Conservation (phyloP, 2,113 vertebrate genomes). For the Alaudala cheleensis region DNA sequence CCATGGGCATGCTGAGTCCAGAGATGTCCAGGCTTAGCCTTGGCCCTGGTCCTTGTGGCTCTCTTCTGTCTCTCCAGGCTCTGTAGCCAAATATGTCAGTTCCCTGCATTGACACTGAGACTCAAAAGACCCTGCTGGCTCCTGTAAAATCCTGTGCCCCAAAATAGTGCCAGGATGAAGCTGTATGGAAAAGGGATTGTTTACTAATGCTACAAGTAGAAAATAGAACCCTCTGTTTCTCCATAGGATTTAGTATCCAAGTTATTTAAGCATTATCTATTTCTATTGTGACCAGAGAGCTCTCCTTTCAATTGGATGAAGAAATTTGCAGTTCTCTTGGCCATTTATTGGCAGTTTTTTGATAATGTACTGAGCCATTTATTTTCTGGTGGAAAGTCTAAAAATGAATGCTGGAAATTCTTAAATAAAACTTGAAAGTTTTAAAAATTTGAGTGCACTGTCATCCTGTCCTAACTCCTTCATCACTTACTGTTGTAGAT, state of each 20-base stretch:
- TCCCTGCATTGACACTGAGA: not conserved
- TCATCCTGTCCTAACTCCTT: not conserved
- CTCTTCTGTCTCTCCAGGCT: not conserved
- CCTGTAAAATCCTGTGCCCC: not conserved
- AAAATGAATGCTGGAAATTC: not conserved
- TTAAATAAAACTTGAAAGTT: not conserved
- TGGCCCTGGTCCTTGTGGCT: not conserved
- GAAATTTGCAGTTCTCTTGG: not conserved
- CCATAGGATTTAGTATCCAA: not conserved
- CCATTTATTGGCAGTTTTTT: not conserved
- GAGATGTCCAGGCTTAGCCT: not conserved
- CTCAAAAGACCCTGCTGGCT: not conserved
- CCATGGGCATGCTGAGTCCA: not conserved
- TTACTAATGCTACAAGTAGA: not conserved
- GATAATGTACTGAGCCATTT: not conserved
- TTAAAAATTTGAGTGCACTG: not conserved
- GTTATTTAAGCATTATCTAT: not conserved
- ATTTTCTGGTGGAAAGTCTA: not conserved
- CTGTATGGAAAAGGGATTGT: not conserved
- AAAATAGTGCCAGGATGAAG: not conserved
- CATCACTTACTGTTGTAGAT: not conserved
- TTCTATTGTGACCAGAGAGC: not conserved
- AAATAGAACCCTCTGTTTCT: not conserved
- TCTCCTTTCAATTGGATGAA: not conserved
- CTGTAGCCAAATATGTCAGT: not conserved